Conservation (phyloP, 1,140 invertebrate species). For the Ridgeia piscesae region DNA sequence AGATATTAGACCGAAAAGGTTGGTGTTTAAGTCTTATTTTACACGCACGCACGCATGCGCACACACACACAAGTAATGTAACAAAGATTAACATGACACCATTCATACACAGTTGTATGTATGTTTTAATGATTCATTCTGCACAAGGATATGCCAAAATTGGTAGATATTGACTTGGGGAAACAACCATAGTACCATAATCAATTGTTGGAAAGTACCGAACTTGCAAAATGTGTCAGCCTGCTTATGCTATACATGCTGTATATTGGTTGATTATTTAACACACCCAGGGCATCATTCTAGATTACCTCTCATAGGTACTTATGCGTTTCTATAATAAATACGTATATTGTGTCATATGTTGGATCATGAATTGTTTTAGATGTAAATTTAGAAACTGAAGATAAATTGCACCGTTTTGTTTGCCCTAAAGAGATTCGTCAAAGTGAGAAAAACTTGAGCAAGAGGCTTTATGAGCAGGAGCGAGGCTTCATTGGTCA, state of each 20-base stretch:
- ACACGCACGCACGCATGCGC: neutral
- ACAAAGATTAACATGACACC: too few species aligned
- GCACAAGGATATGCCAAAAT: too few species aligned
- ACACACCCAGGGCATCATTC: neutral
- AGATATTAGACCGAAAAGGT: slow-evolving; percentile 10
- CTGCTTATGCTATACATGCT: too few species aligned
- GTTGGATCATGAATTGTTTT: neutral
- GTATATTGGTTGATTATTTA: neutral
- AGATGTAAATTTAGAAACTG: neutral
- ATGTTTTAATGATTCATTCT: too few species aligned
- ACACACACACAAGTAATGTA: too few species aligned
- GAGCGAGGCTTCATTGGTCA: slow-evolving; percentile 13
- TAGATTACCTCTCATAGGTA: neutral
- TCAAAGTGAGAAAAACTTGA: neutral
- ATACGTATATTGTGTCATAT: neutral
- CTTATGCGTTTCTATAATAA: neutral
- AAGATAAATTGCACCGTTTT: neutral
- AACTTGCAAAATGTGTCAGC: too few species aligned
- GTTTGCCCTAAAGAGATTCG: neutral
- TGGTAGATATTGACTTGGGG: too few species aligned
- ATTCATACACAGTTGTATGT: too few species aligned
- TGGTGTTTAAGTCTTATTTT: neutral
- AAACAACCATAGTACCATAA: too few species aligned
- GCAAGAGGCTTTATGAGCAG: slow-evolving; percentile 19
- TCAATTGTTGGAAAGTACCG: too few species aligned